Conservation (phyloP, 2,113 vertebrate species). For the Cygnus atratus region DNA sequence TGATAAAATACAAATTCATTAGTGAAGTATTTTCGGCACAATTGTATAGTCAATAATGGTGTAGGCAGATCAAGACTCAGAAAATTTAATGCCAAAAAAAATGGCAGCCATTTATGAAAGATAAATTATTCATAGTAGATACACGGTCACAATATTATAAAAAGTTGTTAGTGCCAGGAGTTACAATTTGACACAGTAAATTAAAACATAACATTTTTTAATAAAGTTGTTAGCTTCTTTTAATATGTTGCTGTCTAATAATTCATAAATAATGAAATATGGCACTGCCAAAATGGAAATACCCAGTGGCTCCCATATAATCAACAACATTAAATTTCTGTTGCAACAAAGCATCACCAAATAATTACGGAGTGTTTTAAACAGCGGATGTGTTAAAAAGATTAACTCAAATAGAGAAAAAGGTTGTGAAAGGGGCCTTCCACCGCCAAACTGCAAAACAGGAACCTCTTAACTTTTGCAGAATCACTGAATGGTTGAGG, state of each 20-base stretch:
- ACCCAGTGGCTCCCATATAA: background rate
- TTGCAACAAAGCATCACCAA: background rate
- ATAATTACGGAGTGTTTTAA: background rate
- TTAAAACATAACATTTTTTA: background rate
- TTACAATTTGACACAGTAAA: background rate
- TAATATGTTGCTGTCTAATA: background rate
- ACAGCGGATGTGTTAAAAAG: background rate
- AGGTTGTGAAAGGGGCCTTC: background rate
- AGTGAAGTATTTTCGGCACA: background rate
- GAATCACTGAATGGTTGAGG: background rate
- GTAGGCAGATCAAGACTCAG: background rate
- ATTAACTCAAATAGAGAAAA: background rate
- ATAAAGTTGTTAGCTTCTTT: background rate
- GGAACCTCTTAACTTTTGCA: background rate
- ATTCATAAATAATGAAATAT: background rate
- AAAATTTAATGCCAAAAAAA: background rate
- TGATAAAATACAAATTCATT: background rate
- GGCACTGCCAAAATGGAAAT: background rate
- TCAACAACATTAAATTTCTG: background rate
- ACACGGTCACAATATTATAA: background rate
- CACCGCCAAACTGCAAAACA: background rate
- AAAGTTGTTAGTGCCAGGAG: background rate
- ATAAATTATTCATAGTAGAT: background rate
- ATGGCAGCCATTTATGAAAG: background rate
- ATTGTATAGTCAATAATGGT: rapidly evolving